phyloP scores from a whole-genome alignment of 2,113 vertebrate genomes.

The Isurus oxyrinchus region DNA sequence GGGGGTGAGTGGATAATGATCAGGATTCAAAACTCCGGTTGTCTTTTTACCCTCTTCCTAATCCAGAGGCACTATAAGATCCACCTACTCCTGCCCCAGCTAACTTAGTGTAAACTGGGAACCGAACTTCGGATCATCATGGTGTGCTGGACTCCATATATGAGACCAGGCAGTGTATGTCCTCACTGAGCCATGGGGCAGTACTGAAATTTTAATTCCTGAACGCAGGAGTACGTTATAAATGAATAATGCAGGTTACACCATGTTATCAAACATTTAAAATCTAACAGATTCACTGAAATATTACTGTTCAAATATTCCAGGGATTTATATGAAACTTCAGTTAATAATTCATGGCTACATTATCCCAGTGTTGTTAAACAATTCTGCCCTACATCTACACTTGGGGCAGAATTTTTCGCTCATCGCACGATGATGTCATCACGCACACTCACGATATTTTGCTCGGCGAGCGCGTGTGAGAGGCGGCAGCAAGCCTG shows the following conservation, averaged over 20 bases:
- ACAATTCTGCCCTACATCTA: not conserved
- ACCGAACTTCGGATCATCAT: not conserved
- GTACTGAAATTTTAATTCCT: not conserved
- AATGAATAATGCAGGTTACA: constrained; percentile 22
- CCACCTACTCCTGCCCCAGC: not conserved
- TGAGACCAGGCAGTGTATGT: not conserved
- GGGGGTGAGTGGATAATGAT: not conserved
- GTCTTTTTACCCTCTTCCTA: not conserved
- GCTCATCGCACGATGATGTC: no score
- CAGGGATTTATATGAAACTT: not conserved
- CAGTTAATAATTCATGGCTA: constrained; percentile 23
- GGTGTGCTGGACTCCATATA: not conserved
- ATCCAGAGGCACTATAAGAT: not conserved
- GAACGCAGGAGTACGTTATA: not conserved
- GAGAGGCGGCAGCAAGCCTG: no score
- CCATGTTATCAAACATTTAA: constrained; percentile 25
- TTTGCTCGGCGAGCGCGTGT: no score
- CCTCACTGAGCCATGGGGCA: not conserved
- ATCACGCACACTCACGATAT: no score
- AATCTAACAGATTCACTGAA: constrained; percentile 3
- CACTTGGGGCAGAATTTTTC: no score
- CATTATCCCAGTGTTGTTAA: not conserved
- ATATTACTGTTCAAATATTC: constrained; percentile 19
- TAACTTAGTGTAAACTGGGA: not conserved
- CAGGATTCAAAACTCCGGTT: not conserved